Conservation (phyloP, 2,113 vertebrate species). For the Ammodytes marinus region DNA sequence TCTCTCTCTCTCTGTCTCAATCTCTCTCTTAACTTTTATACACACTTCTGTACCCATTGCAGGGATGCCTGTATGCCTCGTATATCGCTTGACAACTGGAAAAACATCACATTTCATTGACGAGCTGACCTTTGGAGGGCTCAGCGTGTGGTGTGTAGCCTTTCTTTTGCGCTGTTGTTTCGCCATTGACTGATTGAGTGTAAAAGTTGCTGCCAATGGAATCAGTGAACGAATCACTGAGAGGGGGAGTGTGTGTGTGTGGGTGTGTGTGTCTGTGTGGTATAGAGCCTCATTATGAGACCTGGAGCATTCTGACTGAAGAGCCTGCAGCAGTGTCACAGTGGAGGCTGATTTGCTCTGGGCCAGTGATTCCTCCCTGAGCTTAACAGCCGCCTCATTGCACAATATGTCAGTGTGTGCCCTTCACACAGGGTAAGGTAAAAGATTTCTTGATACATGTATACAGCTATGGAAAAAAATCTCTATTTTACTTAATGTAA, state of each 20-base stretch:
- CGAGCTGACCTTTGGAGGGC: conserved; percentile 27
- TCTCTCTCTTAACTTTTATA: too few relatives aligned
- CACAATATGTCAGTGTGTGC: conserved; percentile 16
- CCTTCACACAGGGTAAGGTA: neutral
- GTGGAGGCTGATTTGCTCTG: conserved; percentile 29
- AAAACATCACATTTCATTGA: conserved; percentile 5
- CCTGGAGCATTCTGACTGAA: neutral
- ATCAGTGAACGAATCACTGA: conserved; percentile 19
- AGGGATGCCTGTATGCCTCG: neutral
- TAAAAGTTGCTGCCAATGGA: neutral
- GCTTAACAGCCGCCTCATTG: conserved; percentile 5
- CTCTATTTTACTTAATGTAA: too few relatives aligned
- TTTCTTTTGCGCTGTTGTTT: neutral
- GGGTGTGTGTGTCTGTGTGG: neutral
- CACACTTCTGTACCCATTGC: too few relatives aligned
- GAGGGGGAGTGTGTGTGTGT: too few relatives aligned
- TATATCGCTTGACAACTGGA: neutral
- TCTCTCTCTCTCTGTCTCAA: too few relatives aligned
- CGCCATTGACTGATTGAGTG: neutral
- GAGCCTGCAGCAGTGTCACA: conserved; percentile 5
- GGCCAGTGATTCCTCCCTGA: conserved; percentile 41
- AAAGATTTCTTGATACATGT: neutral
- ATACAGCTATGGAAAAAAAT: too few relatives aligned
- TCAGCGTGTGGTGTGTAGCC: neutral
- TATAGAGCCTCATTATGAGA: conserved; percentile 27